Base-by-base conservation (phyloP, 2,888 invertebrate genomes). In the Amiota communis region DNA sequence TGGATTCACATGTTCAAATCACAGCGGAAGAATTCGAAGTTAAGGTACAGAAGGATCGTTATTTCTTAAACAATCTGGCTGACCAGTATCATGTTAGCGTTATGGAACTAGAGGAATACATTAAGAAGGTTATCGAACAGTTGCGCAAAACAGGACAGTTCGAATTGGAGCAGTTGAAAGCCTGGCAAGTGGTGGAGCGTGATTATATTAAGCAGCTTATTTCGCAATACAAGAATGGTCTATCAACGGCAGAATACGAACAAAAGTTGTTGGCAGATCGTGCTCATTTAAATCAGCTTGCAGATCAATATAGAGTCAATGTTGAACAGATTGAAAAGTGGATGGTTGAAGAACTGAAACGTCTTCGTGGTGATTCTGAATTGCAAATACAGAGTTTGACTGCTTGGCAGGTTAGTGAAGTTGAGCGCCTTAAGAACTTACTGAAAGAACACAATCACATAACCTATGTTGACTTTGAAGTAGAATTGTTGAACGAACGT, bases 251-350 rank as follows among this genome's bases (percentile, higher is more conserved):
- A 0, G 86, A 89, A n/a, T 84, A 84, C 63, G 87, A 89, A 59
- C 77, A 85, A 1, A 86, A 87, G 49, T 72, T 89, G n/a, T 78
- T 81, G n/a, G 77, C 77, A 0, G 88, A 89, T 79, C 88, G 86
- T 0, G 81, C 83, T 0, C 87, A 88, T 77, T 78, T 89, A 6
- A 82, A 83, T n/a, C 88, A 87, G 49, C 73, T 89, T 17, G 87
- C 89, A 0, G 85, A 83, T 61, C 86, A 86, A 65, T 88, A 88
- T 74, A 85, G 86, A 17, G 63, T 89, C 12, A 86, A 81, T 72
- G 83, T 89, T 13, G 85, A 85, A 49, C 87, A 89, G 75, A 87
- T 89, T 9, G 88, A 89, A 73, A 80, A 86, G 49, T 89, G 88
- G 87, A 88, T 89, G 81, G 80, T 87, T 13, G 78, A 83, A 0